phyloP scores from a whole-genome alignment of 2,797 vertebrate genomes.

The Aphelocoma californica region DNA sequence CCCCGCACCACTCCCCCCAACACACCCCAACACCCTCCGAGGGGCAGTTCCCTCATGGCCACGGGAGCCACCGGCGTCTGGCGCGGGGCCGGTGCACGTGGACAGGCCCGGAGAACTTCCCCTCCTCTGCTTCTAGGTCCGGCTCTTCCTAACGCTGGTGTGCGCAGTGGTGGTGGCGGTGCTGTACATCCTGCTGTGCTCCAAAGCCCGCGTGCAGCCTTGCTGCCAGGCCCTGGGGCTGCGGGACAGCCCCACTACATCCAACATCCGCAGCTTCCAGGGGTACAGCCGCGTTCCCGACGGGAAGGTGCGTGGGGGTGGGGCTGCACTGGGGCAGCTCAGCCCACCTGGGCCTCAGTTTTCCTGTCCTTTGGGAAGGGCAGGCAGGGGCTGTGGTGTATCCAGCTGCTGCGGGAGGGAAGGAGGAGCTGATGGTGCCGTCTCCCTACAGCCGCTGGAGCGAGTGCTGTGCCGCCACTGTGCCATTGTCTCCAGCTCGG shows the following conservation, averaged over 20 bases:
- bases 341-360: not conserved
- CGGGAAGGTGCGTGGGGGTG: slow-evolving; percentile 72
- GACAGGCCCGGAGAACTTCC: not conserved
- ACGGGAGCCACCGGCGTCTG: fast-evolving
- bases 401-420: not conserved
- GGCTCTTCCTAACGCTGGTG: slow-evolving; percentile 42
- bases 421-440: fast-evolving
- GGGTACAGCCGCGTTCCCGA: slow-evolving; percentile 76
- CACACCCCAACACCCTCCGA: not conserved
- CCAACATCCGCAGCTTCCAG: slow-evolving; percentile 30
- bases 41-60: fast-evolving
- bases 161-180: not conserved
- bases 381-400: fast-evolving
- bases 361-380: not conserved
- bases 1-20: not conserved
- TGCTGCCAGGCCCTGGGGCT: not conserved
- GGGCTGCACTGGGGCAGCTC: not conserved
- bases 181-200: slow-evolving; percentile 39
- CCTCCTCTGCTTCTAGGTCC: slow-evolving; percentile 8
- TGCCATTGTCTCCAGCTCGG: slow-evolving; percentile 92
- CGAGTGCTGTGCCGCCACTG: slow-evolving; percentile 77
- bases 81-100: not conserved
- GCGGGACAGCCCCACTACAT: not conserved
- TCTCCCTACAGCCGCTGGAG: slow-evolving; percentile 59
- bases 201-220: not conserved